A percentile compares a stretch with the other conserved stretches of the same genome.
Evolutionary conservation across 2,113 vertebrate species (phyloP).

Genomic region (Pungitius pungitius): DNA sequence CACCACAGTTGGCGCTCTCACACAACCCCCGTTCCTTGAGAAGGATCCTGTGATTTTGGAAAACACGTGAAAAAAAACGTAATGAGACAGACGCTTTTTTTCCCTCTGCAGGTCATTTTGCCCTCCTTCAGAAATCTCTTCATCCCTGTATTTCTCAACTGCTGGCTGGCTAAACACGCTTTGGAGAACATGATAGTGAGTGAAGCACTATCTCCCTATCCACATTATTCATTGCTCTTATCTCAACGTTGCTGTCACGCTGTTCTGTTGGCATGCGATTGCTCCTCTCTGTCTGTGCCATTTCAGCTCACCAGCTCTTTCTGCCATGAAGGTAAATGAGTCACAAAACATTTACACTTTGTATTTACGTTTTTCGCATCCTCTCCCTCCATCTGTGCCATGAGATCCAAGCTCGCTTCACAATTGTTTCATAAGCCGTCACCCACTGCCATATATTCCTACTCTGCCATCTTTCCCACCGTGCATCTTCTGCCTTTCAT

Average conservation of each 20-base stretch:
- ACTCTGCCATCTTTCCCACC: not conserved
- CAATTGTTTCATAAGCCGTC: slow-evolving; percentile 5
- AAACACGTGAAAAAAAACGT: not conserved
- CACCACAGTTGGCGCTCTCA: not conserved
- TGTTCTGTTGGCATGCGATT: slow-evolving; percentile 37
- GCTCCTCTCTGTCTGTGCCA: slow-evolving; percentile 20
- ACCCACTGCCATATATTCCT: not conserved
- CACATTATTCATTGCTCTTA: slow-evolving; percentile 21
- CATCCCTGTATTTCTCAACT: slow-evolving; percentile 88
- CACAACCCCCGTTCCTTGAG: not conserved
- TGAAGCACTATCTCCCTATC: slow-evolving; percentile 21
- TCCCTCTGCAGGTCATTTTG: slow-evolving; percentile 80
- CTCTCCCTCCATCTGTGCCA: slow-evolving; percentile 3
- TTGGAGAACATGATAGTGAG: slow-evolving; percentile 89
- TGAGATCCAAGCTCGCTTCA: slow-evolving; percentile 9
- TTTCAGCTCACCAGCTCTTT: slow-evolving; percentile 43
- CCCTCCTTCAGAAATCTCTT: slow-evolving; percentile 84
- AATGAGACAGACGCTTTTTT: slow-evolving; percentile 14
- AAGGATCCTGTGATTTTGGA: slow-evolving; percentile 10
- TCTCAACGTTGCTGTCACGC: slow-evolving; percentile 29
- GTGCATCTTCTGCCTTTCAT: slow-evolving; percentile 4
- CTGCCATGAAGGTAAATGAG: slow-evolving; percentile 30
- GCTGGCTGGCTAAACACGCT: slow-evolving; percentile 87
- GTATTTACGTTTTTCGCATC: not conserved
- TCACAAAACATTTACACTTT: slow-evolving; percentile 13